Evolutionary conservation across 2,888 invertebrate genomes (phyloP).

Genomic region (Miltochrista miniata): DNA sequence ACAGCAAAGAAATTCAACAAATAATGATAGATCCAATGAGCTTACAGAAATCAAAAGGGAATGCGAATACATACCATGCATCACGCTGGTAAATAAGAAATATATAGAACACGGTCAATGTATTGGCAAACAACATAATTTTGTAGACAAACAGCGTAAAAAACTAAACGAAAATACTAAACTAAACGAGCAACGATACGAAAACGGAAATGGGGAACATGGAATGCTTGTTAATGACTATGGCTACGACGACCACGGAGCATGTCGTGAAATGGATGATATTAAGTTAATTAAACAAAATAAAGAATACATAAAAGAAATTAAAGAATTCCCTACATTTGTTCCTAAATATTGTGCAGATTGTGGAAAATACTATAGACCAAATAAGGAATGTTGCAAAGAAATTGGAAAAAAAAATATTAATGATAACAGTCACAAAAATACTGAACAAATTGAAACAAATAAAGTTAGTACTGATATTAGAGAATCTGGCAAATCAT

Average conservation of each 20-base stretch:
- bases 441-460: not conserved
- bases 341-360: not conserved
- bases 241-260: not conserved
- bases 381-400: slow-evolving; percentile 1
- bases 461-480: not conserved
- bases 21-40: not conserved
- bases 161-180: not conserved
- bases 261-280: not conserved
- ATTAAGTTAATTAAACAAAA: not conserved
- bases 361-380: not conserved
- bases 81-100: not conserved
- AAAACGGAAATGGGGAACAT: not conserved
- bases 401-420: not conserved
- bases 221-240: not conserved
- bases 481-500: not conserved
- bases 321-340: not conserved
- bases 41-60: not conserved
- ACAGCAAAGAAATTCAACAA: not conserved
- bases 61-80: not conserved
- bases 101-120: not conserved
- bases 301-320: not conserved
- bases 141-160: not conserved
- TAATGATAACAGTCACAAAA: not conserved
- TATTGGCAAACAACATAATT: too few relatives aligned
- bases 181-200: not conserved